phyloP scores from a whole-genome alignment of 1,140 invertebrate species.

The Patella vulgata region DNA sequence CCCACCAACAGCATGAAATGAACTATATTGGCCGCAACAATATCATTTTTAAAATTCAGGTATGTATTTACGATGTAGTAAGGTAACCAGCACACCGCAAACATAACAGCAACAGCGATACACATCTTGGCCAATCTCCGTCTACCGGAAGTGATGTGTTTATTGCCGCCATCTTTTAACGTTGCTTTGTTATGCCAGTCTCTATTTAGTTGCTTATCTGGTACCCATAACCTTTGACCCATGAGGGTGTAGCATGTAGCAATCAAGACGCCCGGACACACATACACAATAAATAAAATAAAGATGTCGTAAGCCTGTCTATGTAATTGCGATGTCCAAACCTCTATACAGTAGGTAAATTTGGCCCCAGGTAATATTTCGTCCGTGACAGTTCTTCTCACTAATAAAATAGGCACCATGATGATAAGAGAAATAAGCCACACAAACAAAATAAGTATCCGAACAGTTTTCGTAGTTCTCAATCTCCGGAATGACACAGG shows the following conservation, averaged over 20 bases:
- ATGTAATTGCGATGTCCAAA: constrained; percentile 48
- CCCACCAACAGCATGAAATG: constrained; percentile 75
- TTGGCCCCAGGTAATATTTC: constrained; percentile 32
- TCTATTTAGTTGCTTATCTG: constrained; percentile 67
- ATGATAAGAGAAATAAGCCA: constrained; percentile 76
- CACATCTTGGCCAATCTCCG: constrained; percentile 90
- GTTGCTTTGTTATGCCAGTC: constrained; percentile 13
- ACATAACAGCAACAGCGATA: constrained; percentile 90
- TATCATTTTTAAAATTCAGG: constrained; percentile 69
- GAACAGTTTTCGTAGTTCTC: constrained; percentile 71
- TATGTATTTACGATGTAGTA: constrained; percentile 77
- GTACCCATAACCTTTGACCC: constrained; percentile 76
- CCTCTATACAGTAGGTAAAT: constrained; percentile 71
- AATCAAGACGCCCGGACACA: constrained; percentile 74
- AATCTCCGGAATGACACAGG: constrained; percentile 76
- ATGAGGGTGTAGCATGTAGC: constrained; percentile 80
- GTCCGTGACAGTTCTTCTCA: constrained; percentile 56
- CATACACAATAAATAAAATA: constrained; percentile 77
- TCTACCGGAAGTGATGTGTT: constrained; percentile 77
- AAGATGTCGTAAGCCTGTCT: constrained; percentile 72
- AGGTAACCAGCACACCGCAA: constrained; percentile 93
- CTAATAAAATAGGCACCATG: constrained; percentile 75
- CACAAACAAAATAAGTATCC: constrained; percentile 69
- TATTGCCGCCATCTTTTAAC: constrained; percentile 22
- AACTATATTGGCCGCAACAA: constrained; percentile 50